Evolutionary conservation across 1,140 invertebrate genomes (phyloP), one percentile per base, ranked within the genome.

Genomic region (Achroia grisella): DNA sequence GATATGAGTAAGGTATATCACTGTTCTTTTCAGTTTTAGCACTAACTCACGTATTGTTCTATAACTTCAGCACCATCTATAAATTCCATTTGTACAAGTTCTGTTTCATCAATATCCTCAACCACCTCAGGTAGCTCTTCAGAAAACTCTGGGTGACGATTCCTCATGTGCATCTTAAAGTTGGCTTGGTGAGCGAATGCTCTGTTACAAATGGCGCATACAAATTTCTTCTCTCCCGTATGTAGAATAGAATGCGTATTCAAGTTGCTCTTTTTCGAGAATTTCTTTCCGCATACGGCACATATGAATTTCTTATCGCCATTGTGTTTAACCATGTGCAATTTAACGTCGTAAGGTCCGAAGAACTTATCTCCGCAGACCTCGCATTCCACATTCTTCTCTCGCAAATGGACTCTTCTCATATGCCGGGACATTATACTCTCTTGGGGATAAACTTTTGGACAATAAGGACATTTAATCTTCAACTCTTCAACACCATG

Each of bases 311-410:
- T 89, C 17, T 88, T 86, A 50, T 90, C 91, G 0, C 90, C 91
- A n/a, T 90, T 91, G 52, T 93, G 91, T 15, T 89, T 90, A 30
- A 91, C 67, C 87, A 94, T 93, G 71, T 85, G 79, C 1, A 91
- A 84, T 57, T 92, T 93, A 1, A 93, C 81, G 52, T 92, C 91
- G 35, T 90, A 91, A 1, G 87, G 86, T 33, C 92, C 92, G 48
- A 91, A 91, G 71, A 93, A 93, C 17, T 90, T 88, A 56, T 92
- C 92, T 3, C 80, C 86, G 43, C 87, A 88, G 4, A 80, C 61
- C 12, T 78, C 74, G 40, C 86, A 88, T 32, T 84, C 71, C 1
- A 85, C 76, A 17, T 85, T 81, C 23, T 79, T 82, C 35, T 82
- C 78, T 37, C 69, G 46, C 10, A 82, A 60, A 59, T 82, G 78